These are phyloP conservation scores for Hippocampus guttulatus DNA, from an alignment of 2,113 vertebrate genomes.

Conservation along the genomic window DNA sequence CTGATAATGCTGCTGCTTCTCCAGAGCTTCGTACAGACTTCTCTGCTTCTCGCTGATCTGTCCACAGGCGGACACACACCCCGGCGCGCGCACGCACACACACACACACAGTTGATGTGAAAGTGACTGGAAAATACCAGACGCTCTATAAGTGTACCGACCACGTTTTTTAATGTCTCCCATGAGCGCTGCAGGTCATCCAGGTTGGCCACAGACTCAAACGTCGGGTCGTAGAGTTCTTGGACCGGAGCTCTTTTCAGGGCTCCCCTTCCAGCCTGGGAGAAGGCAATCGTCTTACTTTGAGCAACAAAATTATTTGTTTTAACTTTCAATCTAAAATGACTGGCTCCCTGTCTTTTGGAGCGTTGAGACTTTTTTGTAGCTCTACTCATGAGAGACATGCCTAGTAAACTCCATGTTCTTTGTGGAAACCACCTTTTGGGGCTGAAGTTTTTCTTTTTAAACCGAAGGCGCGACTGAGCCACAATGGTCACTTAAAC, in stretches of 20 bases:
- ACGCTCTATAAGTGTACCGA: constrained; percentile 52
- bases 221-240: constrained; percentile 79
- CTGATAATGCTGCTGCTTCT: constrained; percentile 92
- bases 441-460: no score
- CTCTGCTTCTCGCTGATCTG: constrained; percentile 97
- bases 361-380: no score
- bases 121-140: background rate
- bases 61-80: background rate
- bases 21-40: constrained; percentile 90
- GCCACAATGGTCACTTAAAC: background rate
- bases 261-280: constrained; percentile 73
- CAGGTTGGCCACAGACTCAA: constrained; percentile 82
- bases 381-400: background rate
- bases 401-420: background rate
- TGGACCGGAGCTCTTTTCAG: constrained; percentile 72
- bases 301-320: background rate
- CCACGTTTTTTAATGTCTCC: constrained; percentile 98
- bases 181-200: constrained; percentile 94
- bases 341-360: no score
- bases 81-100: no score
- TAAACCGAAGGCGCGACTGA: background rate
- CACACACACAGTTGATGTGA: background rate
- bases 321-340: no score
- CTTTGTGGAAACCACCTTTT: background rate
- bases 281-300: constrained; percentile 26